These are phyloP conservation scores for Probosciger aterrimus DNA, from an alignment of 2,113 vertebrate genomes.

Conservation along the genomic window DNA sequence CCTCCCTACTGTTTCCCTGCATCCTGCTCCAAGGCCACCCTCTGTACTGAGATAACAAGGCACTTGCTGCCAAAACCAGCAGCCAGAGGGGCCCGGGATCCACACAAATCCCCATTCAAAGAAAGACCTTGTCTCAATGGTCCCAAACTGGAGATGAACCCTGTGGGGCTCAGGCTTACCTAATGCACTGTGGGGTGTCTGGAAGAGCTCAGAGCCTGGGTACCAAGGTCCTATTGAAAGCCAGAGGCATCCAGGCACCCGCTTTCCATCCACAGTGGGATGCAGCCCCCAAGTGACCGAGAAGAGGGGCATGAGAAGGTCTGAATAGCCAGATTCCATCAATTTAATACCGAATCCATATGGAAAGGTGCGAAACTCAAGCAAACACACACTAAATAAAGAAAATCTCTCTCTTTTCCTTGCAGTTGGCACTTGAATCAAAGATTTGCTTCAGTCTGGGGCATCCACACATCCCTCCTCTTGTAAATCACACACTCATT, in stretches of 20 bases:
- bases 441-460: neutral
- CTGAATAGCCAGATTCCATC: neutral
- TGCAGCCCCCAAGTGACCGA: neutral
- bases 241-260: neutral
- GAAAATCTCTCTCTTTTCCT: neutral
- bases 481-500: constrained; percentile 17
- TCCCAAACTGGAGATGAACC: neutral
- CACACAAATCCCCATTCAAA: neutral
- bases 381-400: accelerated
- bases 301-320: accelerated
- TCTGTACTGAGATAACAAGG: neutral
- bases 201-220: neutral
- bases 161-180: neutral
- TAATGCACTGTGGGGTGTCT: neutral
- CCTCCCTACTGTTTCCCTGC: neutral
- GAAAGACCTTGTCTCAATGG: neutral
- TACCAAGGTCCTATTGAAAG: neutral
- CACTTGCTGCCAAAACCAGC: constrained; percentile 20
- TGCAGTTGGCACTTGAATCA: neutral
- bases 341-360: accelerated
- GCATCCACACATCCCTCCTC: neutral
- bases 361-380: neutral
- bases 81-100: neutral
- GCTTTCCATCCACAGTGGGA: neutral
- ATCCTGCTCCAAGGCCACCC: constrained; percentile 9